These are phyloP conservation scores for Benthosema pterotum DNA, from an alignment of 2,797 vertebrate genomes.

Conservation along the genomic window DNA sequence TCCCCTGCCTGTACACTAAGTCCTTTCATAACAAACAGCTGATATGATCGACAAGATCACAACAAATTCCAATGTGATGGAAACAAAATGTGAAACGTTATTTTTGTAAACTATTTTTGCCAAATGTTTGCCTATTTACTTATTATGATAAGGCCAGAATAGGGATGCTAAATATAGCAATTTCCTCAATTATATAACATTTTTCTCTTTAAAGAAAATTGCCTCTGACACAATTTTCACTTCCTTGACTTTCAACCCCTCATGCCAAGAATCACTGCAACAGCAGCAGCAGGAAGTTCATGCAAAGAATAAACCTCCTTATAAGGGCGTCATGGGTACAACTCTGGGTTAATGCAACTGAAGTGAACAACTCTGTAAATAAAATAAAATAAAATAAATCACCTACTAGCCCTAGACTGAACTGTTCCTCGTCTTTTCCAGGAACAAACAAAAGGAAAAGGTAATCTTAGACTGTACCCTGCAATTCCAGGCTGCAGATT, in stretches of 20 bases:
- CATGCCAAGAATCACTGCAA: background rate
- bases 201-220: slow-evolving; percentile 16
- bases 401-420: background rate
- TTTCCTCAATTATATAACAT: slow-evolving; percentile 28
- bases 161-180: slow-evolving; percentile 26
- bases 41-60: too few relatives aligned
- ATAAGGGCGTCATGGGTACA: background rate
- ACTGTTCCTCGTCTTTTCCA: too few relatives aligned
- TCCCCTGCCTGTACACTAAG: slow-evolving; percentile 1
- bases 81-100: too few relatives aligned
- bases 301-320: slow-evolving; percentile 6
- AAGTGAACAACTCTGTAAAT: background rate
- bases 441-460: too few relatives aligned
- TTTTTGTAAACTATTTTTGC: too few relatives aligned
- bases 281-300: background rate
- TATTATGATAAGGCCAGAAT: too few relatives aligned
- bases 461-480: too few relatives aligned
- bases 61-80: too few relatives aligned
- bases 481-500: too few relatives aligned
- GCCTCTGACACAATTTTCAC: slow-evolving; percentile 9
- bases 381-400: too few relatives aligned
- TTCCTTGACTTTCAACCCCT: slow-evolving; percentile 10
- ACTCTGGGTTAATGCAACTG: background rate
- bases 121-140: too few relatives aligned
- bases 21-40: too few relatives aligned